phyloP scores from a whole-genome alignment of 2,888 invertebrate species.

The Drosophila fungiperda region DNA sequence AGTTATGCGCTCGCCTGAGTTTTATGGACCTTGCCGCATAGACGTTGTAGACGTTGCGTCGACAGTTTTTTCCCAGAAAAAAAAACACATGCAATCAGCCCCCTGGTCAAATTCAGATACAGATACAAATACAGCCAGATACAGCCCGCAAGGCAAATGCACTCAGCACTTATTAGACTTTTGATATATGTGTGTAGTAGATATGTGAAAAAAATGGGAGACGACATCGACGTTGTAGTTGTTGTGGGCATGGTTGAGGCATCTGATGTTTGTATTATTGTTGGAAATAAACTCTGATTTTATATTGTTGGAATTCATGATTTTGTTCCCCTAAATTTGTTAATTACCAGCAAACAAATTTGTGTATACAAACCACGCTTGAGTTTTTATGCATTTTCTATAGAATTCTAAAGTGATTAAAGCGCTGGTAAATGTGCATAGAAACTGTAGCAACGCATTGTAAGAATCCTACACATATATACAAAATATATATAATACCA shows the following conservation, averaged over 20 bases:
- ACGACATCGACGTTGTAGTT: constrained; percentile 37
- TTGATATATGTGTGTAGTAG: constrained; percentile 54
- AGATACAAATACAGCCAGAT: constrained; percentile 21
- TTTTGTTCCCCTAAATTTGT: constrained; percentile 82
- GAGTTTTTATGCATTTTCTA: constrained; percentile 79
- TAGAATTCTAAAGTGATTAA: constrained; percentile 77
- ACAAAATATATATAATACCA: constrained; percentile 5
- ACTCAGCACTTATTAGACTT: constrained; percentile 71
- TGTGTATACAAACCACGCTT: constrained; percentile 81
- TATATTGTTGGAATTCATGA: constrained; percentile 79
- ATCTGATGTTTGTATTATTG: constrained; percentile 72
- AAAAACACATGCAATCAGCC: constrained; percentile 49
- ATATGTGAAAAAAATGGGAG: constrained; percentile 19
- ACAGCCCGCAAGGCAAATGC: constrained; percentile 21
- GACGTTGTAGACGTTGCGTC: constrained; percentile 79
- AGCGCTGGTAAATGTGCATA: constrained; percentile 15
- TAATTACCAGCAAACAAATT: constrained; percentile 81
- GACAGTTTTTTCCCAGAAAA: constrained; percentile 83
- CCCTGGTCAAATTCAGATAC: constrained; percentile 39
- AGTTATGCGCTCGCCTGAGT: constrained; percentile 71
- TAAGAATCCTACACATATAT: background rate
- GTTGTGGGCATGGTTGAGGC: constrained; percentile 14
- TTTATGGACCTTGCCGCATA: constrained; percentile 62
- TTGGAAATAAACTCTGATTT: constrained; percentile 80
- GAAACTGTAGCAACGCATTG: background rate